Base-by-base conservation (phyloP, 2,113 vertebrate genomes). In the Argyrosomus japonicus region DNA sequence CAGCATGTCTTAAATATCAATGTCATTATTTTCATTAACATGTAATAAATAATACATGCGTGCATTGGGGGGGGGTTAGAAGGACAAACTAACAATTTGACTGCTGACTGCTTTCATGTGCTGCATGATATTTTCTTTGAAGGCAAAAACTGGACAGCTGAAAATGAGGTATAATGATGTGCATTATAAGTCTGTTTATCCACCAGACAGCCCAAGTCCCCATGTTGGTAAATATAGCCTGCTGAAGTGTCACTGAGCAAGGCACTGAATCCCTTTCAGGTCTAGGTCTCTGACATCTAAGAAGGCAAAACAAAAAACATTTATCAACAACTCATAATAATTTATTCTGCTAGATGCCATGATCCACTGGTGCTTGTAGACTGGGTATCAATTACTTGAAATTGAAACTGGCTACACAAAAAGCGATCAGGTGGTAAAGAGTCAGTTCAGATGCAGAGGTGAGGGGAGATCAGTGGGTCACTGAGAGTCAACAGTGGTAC, bases 351-450 rank as follows among this genome's bases (percentile, higher is more conserved):
- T 65, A 29, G 75, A 47, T 27, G 19, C 25, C 17, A 6, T 17
- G 68, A 75, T 51, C 45, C 50, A 67, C 21, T 25, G 64, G 21
- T 36, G 6, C 45, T 73, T 45, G 2, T 47, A 68, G 58, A 15
- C 45, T 9, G 27, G 40, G 75, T 77, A 76, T 91, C 86, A 75
- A 69, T 88, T 45, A 74, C 73, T 53, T 40, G 80, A 84, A 91
- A 84, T 15, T 69, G 82, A 85, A 63, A 65, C 7, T 11, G 18
- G 62, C 70, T 76, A 56, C 72, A 84, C 65, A 87, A 87, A 87
- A 53, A 53, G 81, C 8, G 7, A 63, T 68, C 64, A 65, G 56
- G 56, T 68, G 58, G 45, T 45, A 56, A 60, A 5, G 54, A 80
- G 72, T 62, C 77, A 40, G 61, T 62, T 67, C 40, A 54, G 60